phyloP scores from a whole-genome alignment of 2,113 vertebrate species.

The Brevimyrus niger region DNA sequence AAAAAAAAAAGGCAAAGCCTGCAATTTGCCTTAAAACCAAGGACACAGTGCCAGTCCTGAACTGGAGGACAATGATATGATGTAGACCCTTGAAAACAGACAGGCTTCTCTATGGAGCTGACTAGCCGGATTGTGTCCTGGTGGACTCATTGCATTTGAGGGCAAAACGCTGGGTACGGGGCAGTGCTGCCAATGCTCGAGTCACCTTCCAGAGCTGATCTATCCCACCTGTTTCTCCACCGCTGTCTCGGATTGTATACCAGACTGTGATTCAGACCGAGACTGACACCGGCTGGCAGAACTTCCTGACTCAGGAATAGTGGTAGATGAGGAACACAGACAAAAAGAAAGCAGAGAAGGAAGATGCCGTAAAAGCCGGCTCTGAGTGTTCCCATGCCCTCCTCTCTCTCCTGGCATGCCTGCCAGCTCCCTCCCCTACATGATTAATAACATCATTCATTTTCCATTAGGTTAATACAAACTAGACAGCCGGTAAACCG shows the following conservation, averaged over 20 bases:
- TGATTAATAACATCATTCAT: conserved; percentile 39
- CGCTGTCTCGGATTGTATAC: not conserved
- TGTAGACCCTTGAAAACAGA: not conserved
- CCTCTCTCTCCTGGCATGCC: conserved; percentile 18
- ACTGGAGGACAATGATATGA: not conserved
- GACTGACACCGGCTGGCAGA: not conserved
- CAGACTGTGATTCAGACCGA: not conserved
- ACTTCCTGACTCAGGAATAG: not conserved
- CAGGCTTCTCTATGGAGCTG: not conserved
- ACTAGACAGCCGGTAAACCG: conserved; percentile 36
- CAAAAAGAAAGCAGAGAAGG: conserved; percentile 4
- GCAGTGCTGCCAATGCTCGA: not conserved
- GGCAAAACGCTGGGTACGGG: not conserved
- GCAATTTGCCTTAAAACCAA: not conserved
- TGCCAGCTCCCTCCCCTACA: conserved; percentile 21
- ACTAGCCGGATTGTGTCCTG: not conserved
- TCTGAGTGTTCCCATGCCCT: not conserved
- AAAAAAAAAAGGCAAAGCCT: not conserved
- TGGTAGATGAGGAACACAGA: not conserved
- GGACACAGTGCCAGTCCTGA: not conserved
- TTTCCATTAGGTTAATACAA: conserved; percentile 47
- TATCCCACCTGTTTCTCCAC: not conserved
- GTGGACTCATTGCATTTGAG: not conserved
- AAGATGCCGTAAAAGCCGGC: not conserved
- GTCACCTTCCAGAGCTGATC: not conserved